Evolutionary conservation across 1,140 invertebrate genomes (phyloP).

Genomic region (Musca vetustissima): DNA sequence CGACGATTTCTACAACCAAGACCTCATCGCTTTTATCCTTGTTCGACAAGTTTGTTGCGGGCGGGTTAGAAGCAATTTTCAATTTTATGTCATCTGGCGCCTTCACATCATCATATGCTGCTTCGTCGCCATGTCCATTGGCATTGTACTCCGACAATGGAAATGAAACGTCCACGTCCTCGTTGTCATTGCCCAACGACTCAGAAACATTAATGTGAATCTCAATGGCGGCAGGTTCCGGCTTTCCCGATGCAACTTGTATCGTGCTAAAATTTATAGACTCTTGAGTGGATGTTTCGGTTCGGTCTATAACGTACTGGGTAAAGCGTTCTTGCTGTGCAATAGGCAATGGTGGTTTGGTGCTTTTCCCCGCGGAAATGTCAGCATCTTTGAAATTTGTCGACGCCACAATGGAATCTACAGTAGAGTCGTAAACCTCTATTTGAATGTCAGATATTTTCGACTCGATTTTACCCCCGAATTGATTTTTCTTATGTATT

Average conservation of each 20-base stretch:
- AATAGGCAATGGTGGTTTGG: constrained; percentile 28
- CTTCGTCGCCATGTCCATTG: background rate
- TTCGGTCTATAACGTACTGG: constrained; percentile 49
- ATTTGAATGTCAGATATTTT: constrained; percentile 53
- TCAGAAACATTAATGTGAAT: constrained; percentile 54
- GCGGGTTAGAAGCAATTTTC: constrained; percentile 3
- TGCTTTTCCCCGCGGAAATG: constrained; percentile 29
- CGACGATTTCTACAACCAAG: constrained; percentile 53
- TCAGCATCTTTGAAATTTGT: constrained; percentile 47
- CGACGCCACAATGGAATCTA: constrained; percentile 49
- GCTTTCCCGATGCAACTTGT: constrained; percentile 36
- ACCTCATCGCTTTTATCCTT: constrained; percentile 38
- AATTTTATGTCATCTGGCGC: background rate
- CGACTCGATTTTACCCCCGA: constrained; percentile 32
- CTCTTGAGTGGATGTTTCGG: constrained; percentile 47
- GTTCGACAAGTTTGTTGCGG: background rate
- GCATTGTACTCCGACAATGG: constrained; percentile 33
- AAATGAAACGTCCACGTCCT: constrained; percentile 51
- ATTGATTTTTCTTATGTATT: background rate
- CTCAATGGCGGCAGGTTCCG: constrained; percentile 50
- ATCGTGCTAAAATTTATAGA: constrained; percentile 14
- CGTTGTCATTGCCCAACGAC: constrained; percentile 48
- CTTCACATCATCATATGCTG: constrained; percentile 1
- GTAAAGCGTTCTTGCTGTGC: constrained; percentile 45
- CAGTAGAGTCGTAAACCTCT: constrained; percentile 51